Base-by-base conservation (phyloP, 2,888 invertebrate genomes). In the Aromia moschata region DNA sequence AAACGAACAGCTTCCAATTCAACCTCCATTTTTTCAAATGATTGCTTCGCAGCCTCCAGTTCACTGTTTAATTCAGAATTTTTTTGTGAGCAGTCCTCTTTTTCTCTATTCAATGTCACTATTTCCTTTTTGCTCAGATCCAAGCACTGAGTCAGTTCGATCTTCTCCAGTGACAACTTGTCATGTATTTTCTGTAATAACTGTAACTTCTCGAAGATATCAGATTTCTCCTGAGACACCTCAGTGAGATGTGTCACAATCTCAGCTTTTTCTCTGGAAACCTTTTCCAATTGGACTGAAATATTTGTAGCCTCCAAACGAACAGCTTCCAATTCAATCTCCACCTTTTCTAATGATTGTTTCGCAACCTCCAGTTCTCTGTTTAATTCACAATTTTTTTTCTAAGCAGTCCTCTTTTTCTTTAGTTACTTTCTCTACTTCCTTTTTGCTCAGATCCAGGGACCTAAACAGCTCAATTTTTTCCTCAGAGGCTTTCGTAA, bases 401-500 rank as follows among this genome's bases (percentile, higher is more conserved):
- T 25, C 9, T 25, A 25, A 25, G 9, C 9, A 25, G 5, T 9
- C 4, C 9, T 25, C 5, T 25, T 9, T 25, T 25, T 25, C 25
- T 5, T 25, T 25, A 4, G 9, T 4, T 9, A 25, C 9, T 25
- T 25, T 4, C 5, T 25, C 25, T 5, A 25, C 4, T 5, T 25
- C 4, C 9, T 25, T 25, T 25, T 25, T 25, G 9, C 25, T 5
- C 25, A 25, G 9, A 25, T 25, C 25, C 25, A 25, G 4, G 4
- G 25, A 25, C 9, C 9, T 25, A 25, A 9, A 25, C 25, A 25
- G 9, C 4, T 25, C 25, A 25, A 25, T 25, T 25, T 51, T 51
- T 33, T 52, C 52, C 15, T 52, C 25, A 9, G 44, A 41, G 25
- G 47, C 37, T 14, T n/a, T 38, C 2, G 49, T 15, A 25, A 49